Evolutionary conservation across 2,113 vertebrate genomes (phyloP), one percentile per base, ranked within the genome.

Genomic region (Sphyrna mokarran): DNA sequence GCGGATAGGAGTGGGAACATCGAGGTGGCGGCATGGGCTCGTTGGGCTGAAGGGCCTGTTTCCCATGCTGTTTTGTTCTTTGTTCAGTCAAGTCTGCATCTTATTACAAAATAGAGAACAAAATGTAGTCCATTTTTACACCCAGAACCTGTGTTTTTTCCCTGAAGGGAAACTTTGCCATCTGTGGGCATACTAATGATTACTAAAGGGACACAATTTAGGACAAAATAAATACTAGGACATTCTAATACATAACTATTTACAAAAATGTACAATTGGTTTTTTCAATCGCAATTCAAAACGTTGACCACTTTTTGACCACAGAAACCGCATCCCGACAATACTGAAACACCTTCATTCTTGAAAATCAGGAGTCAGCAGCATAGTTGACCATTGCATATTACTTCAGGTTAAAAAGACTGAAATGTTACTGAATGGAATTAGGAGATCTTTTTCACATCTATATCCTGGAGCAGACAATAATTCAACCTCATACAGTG

Each of bases 191-290:
- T n/a, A 40, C 89, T 68, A 68, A 90, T 93, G 33, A 37, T 2
- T 96, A 97, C 96, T 97, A 97, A 97, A 97, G 97, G 61, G 96
- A 63, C 96, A 97, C 96, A 97, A 97, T 97, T 96, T 97, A 97
- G 96, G 96, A 96, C 91, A 97, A 97, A 99, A 98, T 98, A 99
- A 99, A 99, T 99, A 99, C 96, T 97, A 97, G 97, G 97, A 95
- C 96, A 96, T 96, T 95, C 96, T 95, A 95, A 96, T 96, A 96
- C 96, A 98, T 96, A 97, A 97, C 97, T 97, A 98, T 98, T 96
- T 98, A 99, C 98, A 98, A 97, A 97, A 97, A 98, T 95, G 69
- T 95, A 95, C 94, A 95, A 10, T n/a, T 76, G 72, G 29, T 70
- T 94, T 72, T 95, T 9, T 54, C 94, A 95, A 72, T 48, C 94